phyloP scores from a whole-genome alignment of 2,113 vertebrate genomes.

The Lepisosteus oculatus region DNA sequence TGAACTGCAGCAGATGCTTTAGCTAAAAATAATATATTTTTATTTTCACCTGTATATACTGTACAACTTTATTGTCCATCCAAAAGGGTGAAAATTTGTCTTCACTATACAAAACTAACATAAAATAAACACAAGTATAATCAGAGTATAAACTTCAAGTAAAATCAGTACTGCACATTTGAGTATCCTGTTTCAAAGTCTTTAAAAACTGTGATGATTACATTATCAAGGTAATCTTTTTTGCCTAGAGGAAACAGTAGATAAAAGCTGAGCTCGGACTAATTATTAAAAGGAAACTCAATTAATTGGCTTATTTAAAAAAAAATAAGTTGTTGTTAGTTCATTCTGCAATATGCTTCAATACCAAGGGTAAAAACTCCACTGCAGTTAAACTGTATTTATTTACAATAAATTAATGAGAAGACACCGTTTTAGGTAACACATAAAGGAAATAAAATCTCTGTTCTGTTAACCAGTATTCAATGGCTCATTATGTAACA shows the following conservation, averaged over 20 bases:
- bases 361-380: not conserved
- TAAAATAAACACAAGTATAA: too few species aligned
- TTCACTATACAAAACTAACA: too few species aligned
- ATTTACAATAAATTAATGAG: too few species aligned
- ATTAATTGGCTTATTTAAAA: not conserved
- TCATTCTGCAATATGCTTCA: not conserved
- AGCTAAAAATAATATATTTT: not conserved
- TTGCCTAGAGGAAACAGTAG: not conserved
- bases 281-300: conserved; percentile 7
- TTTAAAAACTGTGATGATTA: not conserved
- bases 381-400: too few species aligned
- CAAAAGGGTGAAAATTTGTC: too few species aligned
- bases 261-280: not conserved
- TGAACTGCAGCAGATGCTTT: not conserved
- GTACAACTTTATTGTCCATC: too few species aligned
- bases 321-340: not conserved
- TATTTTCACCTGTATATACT: not conserved
- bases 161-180: not conserved
- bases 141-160: too few species aligned
- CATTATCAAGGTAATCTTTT: not conserved
- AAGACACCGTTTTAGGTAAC: too few species aligned
- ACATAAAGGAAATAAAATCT: too few species aligned
- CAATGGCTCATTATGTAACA: too few species aligned
- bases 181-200: not conserved
- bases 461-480: too few species aligned